phyloP scores from a whole-genome alignment of 2,888 invertebrate species.

The Mongoloraphidia duomilia region DNA sequence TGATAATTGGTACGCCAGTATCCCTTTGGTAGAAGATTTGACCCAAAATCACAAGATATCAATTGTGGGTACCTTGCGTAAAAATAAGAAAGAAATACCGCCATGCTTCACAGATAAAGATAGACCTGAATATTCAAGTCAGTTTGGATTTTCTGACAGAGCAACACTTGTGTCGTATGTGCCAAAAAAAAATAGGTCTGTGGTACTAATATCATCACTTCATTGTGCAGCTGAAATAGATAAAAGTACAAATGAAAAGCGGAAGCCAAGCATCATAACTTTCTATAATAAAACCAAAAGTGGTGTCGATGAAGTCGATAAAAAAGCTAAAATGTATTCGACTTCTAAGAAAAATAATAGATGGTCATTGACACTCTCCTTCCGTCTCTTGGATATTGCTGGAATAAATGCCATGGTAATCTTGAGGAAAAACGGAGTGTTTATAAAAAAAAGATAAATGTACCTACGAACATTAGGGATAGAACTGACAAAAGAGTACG shows the following conservation, averaged over 20 bases:
- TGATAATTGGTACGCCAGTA: constrained; percentile 17
- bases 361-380: constrained; percentile 17
- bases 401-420: constrained; percentile 14
- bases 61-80: constrained; percentile 10
- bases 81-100: constrained; percentile 11
- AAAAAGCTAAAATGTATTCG: constrained; percentile 12
- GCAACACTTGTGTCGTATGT: constrained; percentile 10
- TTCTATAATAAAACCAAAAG: constrained; percentile 14
- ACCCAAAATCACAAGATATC: constrained; percentile 9
- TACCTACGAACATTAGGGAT: too few relatives aligned
- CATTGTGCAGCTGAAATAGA: constrained; percentile 11
- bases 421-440: constrained; percentile 1
- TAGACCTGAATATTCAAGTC: constrained; percentile 2
- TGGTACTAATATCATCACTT: constrained; percentile 7
- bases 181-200: constrained; percentile 9
- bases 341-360: constrained; percentile 15
- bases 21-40: constrained; percentile 8
- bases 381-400: constrained; percentile 15
- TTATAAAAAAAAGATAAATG: too few relatives aligned
- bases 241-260: constrained; percentile 6
- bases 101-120: not conserved
- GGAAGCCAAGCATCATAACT: constrained; percentile 12
- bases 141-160: constrained; percentile 8
- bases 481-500: too few relatives aligned
- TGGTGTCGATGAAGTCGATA: constrained; percentile 17